Conservation (phyloP, 2,797 vertebrate genomes). For the Semotilus atromaculatus region DNA sequence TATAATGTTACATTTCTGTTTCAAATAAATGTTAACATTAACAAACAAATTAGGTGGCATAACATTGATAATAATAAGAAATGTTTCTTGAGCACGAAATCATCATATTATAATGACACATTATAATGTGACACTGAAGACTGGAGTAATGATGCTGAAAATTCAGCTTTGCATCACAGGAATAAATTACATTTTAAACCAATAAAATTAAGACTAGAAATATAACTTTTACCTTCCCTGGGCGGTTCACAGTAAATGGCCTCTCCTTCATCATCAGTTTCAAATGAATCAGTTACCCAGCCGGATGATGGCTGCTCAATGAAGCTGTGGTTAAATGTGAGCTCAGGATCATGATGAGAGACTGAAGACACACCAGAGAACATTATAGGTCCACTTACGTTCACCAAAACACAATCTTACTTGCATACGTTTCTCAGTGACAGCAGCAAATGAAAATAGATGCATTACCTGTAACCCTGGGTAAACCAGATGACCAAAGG, state of each 20-base stretch:
- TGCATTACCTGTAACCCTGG: conserved; percentile 90
- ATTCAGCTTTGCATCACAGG: neutral
- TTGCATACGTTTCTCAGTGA: neutral
- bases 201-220: neutral
- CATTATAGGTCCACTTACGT: neutral
- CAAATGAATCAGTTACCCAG: conserved; percentile 90
- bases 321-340: conserved; percentile 98
- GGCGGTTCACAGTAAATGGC: conserved; percentile 89
- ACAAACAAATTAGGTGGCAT: neutral
- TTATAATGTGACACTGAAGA: neutral
- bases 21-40: neutral
- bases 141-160: neutral
- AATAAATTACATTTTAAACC: neutral
- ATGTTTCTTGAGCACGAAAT: neutral
- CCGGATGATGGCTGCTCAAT: conserved; percentile 90
- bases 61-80: neutral
- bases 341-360: conserved; percentile 91
- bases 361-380: conserved; percentile 74
- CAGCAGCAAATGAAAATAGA: neutral
- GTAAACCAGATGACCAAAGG: conserved; percentile 85
- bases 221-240: conserved; percentile 79
- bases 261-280: conserved; percentile 85
- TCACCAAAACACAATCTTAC: neutral
- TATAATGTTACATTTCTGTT: neutral
- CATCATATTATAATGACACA: neutral